phyloP scores from a whole-genome alignment of 23 tunicate genomes.

The Corella eumyota region DNA sequence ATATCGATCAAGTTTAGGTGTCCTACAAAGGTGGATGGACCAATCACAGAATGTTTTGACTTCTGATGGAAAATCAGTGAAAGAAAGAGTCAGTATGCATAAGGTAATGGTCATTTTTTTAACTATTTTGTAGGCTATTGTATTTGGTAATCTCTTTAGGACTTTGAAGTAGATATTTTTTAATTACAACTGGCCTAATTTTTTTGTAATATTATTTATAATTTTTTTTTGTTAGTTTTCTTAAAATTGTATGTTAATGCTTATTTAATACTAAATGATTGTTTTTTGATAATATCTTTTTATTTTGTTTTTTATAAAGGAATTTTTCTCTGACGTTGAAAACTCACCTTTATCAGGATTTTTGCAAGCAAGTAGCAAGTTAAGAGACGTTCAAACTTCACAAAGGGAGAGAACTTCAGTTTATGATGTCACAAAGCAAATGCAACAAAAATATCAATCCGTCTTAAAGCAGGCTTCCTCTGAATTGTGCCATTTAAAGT shows the following conservation, averaged over 20 bases:
- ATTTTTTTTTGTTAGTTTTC: not conserved
- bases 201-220: not conserved
- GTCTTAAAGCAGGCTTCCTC: conserved; percentile 32
- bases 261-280: too few species aligned
- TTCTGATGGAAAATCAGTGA: conserved; percentile 1
- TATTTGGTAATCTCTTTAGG: too few species aligned
- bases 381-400: conserved; percentile 27
- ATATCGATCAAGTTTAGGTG: conserved; percentile 33
- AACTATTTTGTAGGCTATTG: not conserved
- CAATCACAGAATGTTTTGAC: conserved; percentile 18
- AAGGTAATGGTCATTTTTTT: not conserved
- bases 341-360: conserved; percentile 25
- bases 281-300: too few species aligned
- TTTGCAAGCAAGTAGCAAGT: conserved; percentile 38
- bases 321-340: conserved; percentile 41
- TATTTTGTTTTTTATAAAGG: conserved; percentile 13
- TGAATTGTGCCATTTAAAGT: conserved; percentile 35
- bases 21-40: conserved; percentile 59
- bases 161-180: too few species aligned
- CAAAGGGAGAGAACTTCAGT: conserved; percentile 36
- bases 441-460: conserved; percentile 41
- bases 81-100: conserved; percentile 8
- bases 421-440: conserved; percentile 44
- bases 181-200: too few species aligned
- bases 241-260: too few species aligned